Percentiles rank a stretch among this genome's conserved stretches.
phyloP scores from a whole-genome alignment of 2,113 vertebrate species.

The Centrocercus urophasianus region DNA sequence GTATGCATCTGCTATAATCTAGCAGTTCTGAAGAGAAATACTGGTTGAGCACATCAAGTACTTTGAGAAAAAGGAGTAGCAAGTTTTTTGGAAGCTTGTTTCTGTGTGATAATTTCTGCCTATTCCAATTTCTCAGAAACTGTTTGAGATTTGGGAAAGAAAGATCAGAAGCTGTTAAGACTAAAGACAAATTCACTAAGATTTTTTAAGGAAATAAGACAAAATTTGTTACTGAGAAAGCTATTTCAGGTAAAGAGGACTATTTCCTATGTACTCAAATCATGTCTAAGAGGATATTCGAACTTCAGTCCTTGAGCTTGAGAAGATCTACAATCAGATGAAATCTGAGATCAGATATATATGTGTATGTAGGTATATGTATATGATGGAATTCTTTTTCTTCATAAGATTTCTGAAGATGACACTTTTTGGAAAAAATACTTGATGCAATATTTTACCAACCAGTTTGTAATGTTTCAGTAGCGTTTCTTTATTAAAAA shows the following conservation, averaged over 20 bases:
- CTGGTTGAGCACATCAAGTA: neutral
- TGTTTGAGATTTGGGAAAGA: neutral
- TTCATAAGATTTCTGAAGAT: neutral
- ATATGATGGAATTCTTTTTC: neutral
- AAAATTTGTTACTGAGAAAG: neutral
- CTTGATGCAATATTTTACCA: neutral
- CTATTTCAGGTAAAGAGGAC: neutral
- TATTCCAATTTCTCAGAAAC: neutral
- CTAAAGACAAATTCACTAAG: neutral
- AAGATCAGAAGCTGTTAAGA: neutral
- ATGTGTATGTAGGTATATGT: neutral
- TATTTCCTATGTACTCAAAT: neutral
- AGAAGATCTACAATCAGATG: neutral
- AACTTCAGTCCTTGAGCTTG: neutral
- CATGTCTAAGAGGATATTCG: neutral
- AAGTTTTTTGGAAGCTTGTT: neutral
- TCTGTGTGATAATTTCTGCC: neutral
- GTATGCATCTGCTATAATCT: neutral
- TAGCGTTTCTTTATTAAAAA: neutral
- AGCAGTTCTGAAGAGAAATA: neutral
- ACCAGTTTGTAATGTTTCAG: neutral
- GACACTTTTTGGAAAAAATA: neutral
- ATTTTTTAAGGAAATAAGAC: slow-evolving; percentile 14
- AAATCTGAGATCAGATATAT: neutral
- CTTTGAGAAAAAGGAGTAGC: neutral